Base-by-base conservation (phyloP, 1,140 invertebrate species). In the Drosophila navojoa region DNA sequence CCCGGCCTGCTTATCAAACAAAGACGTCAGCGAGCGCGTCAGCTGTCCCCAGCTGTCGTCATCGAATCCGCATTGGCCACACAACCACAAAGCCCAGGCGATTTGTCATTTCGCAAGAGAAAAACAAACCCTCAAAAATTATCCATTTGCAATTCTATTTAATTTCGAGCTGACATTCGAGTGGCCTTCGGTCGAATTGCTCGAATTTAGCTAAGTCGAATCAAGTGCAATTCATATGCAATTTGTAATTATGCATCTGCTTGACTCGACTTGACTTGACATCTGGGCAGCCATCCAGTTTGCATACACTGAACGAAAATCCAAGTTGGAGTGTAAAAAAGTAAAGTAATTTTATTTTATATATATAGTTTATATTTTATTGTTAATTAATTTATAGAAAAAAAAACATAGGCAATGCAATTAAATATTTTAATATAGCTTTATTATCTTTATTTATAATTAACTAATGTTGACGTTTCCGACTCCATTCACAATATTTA, bases 171-270 rank as follows among this genome's bases (percentile, higher is more conserved):
- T 79, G 63, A 32, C 55, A 53, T 75, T 44, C 53, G 50, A 45
- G 44, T 49, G 55, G 22, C 25, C 27, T 40, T 40, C 13, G 27
- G 2, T 45, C 25, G 19, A 60, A 71, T 64, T 63, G 61, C 58
- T 58, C 15, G 58, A 54, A 67, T 54, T 61, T 77, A 45, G 55
- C 19, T 32, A 72, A 60, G 40, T 16, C 55, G 47, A 68, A 71
- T 63, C 13, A 50, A 78, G 22, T 22, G 50, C 58, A 75, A 76
- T 63, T 74, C 75, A 74, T 74, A 67, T 71, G 84, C 76, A 87
- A 87, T 87, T 87, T 73, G 73, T 74, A 89, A 87, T 87, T 87
- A 71, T 73, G 73, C 77, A 66, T 58, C 45, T 40, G 50, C 54
- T 38, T 38, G 35, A 38, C 35, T 38, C 6, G 29, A 32, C 29